phyloP scores from a whole-genome alignment of 1,140 invertebrate genomes.

The Trichomalopsis sarcophagae region DNA sequence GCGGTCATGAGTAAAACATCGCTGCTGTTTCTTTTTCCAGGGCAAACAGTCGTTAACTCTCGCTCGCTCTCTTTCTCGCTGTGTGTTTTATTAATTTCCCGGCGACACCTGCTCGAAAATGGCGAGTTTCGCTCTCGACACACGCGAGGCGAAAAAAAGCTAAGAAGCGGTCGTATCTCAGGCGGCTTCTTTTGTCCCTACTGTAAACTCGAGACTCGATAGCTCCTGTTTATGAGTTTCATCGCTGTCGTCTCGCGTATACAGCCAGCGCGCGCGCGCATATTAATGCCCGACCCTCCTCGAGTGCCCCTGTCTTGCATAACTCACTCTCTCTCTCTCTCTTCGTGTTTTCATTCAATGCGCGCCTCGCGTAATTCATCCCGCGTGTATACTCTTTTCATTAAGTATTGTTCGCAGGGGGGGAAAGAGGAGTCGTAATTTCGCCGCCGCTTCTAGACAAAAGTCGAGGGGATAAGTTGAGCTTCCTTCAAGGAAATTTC shows the following conservation, averaged over 20 bases:
- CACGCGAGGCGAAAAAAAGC: neutral
- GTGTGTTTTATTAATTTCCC: neutral
- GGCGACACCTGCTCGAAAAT: neutral
- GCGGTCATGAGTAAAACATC: neutral
- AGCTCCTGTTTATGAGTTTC: constrained; percentile 34
- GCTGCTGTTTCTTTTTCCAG: neutral
- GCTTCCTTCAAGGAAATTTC: constrained; percentile 12
- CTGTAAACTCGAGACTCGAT: constrained; percentile 7
- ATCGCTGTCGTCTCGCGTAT: constrained; percentile 16
- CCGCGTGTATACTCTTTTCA: constrained; percentile 29
- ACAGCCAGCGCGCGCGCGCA: neutral
- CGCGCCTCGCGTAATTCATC: constrained; percentile 19
- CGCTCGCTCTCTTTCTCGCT: too few species aligned
- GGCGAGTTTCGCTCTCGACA: too few species aligned
- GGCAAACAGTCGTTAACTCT: too few species aligned
- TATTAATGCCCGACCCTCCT: constrained; percentile 9
- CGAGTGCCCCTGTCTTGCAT: neutral
- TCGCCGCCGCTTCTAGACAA: neutral
- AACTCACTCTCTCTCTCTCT: neutral
- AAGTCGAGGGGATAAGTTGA: constrained; percentile 25
- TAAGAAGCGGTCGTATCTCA: neutral
- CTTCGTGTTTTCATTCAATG: constrained; percentile 39
- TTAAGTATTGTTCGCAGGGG: constrained; percentile 17
- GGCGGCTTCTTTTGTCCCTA: constrained; percentile 28
- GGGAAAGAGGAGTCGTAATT: neutral